phyloP scores from a whole-genome alignment of 2,888 invertebrate genomes.

The Matsumyia berberina region DNA sequence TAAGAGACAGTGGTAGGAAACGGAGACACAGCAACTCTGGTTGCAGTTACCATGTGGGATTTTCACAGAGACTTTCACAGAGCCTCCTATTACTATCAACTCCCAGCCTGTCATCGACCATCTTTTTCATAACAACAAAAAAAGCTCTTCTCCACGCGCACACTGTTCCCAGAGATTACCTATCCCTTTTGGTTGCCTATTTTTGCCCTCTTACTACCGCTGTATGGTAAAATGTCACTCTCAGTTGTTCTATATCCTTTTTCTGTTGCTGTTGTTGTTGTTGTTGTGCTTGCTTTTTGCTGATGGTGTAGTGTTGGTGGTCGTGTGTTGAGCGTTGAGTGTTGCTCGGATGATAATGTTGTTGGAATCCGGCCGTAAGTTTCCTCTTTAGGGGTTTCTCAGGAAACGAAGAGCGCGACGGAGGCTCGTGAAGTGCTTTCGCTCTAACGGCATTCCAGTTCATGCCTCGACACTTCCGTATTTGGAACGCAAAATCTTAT shows the following conservation, averaged over 20 bases:
- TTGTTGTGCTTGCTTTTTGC: not conserved
- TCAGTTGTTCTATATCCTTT: slow-evolving; percentile 62
- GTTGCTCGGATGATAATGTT: slow-evolving; percentile 52
- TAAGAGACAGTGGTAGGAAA: too few species aligned
- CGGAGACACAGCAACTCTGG: slow-evolving; percentile 42
- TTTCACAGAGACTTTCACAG: slow-evolving; percentile 4
- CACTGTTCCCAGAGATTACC: slow-evolving; percentile 30
- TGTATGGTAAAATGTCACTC: slow-evolving; percentile 54
- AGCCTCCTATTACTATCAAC: slow-evolving; percentile 49
- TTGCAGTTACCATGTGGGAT: slow-evolving; percentile 10
- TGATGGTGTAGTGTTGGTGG: not conserved
- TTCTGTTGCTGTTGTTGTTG: slow-evolving; percentile 34
- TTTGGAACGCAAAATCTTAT: slow-evolving; percentile 70
- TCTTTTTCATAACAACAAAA: slow-evolving; percentile 44
- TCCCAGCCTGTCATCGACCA: slow-evolving; percentile 61
- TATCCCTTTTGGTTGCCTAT: slow-evolving; percentile 64
- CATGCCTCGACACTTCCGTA: slow-evolving; percentile 78
- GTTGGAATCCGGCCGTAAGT: slow-evolving; percentile 65
- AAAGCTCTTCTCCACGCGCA: slow-evolving; percentile 59
- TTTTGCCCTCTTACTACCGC: slow-evolving; percentile 43
- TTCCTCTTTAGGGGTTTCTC: slow-evolving; percentile 45
- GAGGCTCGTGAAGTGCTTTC: slow-evolving; percentile 76
- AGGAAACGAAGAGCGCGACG: slow-evolving; percentile 51
- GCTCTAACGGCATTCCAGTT: slow-evolving; percentile 77
- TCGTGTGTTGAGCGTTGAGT: too few species aligned